A percentile compares a stretch with the other conserved stretches of the same genome.
phyloP scores from a whole-genome alignment of 2,888 invertebrate species.

The Metopia argyrocephala region DNA sequence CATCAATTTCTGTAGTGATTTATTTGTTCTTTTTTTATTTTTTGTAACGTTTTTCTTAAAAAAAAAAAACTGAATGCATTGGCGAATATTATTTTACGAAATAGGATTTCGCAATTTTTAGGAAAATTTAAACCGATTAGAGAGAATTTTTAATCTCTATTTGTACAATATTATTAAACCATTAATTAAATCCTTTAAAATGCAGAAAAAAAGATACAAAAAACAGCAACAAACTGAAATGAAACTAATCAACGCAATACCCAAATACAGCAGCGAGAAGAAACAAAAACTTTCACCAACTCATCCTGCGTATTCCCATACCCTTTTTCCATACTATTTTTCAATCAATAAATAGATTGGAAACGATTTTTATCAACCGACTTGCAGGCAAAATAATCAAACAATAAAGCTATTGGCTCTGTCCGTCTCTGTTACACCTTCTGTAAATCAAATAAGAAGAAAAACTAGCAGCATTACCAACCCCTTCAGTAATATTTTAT shows the following conservation, averaged over 20 bases:
- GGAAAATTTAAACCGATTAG: slow-evolving; percentile 53
- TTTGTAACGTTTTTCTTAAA: not conserved
- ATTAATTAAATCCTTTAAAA: slow-evolving; percentile 55
- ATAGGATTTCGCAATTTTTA: not conserved
- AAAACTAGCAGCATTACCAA: not conserved
- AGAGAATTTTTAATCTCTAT: slow-evolving; percentile 41
- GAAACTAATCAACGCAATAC: not conserved
- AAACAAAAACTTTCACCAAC: not conserved
- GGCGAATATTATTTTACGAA: not conserved
- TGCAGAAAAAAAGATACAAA: slow-evolving; percentile 17
- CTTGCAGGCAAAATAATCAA: slow-evolving; percentile 18
- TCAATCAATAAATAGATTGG: slow-evolving; percentile 38
- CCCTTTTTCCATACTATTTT: not conserved
- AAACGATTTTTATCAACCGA: slow-evolving; percentile 1
- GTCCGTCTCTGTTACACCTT: slow-evolving; percentile 41
- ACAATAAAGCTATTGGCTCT: not conserved
- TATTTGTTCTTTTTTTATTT: not conserved
- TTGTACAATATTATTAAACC: slow-evolving; percentile 38
- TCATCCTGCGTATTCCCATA: not conserved
- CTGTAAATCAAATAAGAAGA: not conserved
- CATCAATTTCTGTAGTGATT: too few species aligned
- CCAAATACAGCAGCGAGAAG: not conserved
- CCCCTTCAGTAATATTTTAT: not conserved
- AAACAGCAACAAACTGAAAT: not conserved
- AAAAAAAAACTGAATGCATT: not conserved